Evolutionary conservation across 2,113 vertebrate species (phyloP), one percentile per base, ranked within the genome.

Genomic region (Speoplatyrhinus poulsoni): DNA sequence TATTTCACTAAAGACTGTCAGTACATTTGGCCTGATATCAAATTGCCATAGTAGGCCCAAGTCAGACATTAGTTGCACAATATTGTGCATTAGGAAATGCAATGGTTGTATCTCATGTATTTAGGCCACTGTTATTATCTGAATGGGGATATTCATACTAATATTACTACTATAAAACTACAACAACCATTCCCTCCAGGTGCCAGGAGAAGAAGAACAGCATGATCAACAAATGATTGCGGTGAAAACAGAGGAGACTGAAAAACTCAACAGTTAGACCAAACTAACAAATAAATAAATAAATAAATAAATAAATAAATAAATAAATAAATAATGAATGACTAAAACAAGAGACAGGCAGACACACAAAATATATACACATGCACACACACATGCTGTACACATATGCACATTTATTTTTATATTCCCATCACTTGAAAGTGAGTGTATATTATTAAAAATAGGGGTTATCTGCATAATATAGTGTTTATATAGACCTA

Each of bases 231-330:
- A 86, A 65, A 1, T 92, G 87, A 77, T 72, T 5, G 9, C 46
- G 1, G 89, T 94, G 52, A 79, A n/a, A 48, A 62, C 77, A 3
- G 86, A 86, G 0, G 91, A 91, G 63, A 0, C 65, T 0, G 85
- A 91, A 59, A 91, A 89, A 66, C 89, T 93, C 63, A 92, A 78
- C 57, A 52, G 48, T 54, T 92, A 91, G 66, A 83, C 9, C 26
- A 26, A 26, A 12, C 7, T 56, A 55, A 67, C 48, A 26, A 26
- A 26, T 2, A 26, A 26, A 26, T 26, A 26, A 26, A 26, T 26
- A 26, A 26, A 26, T 2, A 26, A 0, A 26, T 26, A 26, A 26
- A 26, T 26, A 2, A 26, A 26, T 26, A 26, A 19, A 19, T 19
- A 1, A 19, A 19, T 19, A 1, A 19, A 19, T 19, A 19, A 19